Conservation (phyloP, 2,888 invertebrate genomes). For the Platycheirus rosarum region DNA sequence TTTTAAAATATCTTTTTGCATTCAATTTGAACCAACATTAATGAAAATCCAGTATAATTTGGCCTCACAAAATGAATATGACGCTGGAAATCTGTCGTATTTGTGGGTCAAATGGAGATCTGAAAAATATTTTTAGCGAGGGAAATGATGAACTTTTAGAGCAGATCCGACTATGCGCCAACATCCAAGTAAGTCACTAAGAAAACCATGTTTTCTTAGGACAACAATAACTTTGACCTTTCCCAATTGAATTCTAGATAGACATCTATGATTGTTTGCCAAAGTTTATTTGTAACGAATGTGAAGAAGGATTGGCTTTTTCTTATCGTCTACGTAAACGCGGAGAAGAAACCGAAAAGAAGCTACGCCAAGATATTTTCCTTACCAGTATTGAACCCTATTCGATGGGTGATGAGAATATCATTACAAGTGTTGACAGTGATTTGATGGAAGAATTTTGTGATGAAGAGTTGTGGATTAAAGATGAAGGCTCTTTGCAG, state of each 20-base stretch:
- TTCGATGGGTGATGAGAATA: background rate
- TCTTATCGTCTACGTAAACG: slow-evolving; percentile 75
- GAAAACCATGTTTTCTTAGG: background rate
- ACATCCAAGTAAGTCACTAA: slow-evolving; percentile 69
- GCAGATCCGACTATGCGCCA: slow-evolving; percentile 75
- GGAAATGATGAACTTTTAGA: slow-evolving; percentile 73
- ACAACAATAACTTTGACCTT: background rate
- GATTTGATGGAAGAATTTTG: slow-evolving; percentile 9
- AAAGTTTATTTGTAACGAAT: slow-evolving; percentile 75
- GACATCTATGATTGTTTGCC: slow-evolving; percentile 71
- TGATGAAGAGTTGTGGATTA: slow-evolving; percentile 36
- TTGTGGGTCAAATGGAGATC: slow-evolving; percentile 72
- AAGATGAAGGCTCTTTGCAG: background rate
- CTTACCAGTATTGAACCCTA: background rate
- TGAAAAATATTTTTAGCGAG: slow-evolving; percentile 71
- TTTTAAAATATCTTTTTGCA: too few relatives aligned
- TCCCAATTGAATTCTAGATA: slow-evolving; percentile 54
- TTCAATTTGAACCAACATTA: too few relatives aligned
- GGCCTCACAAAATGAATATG: slow-evolving; percentile 14
- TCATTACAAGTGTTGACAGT: background rate
- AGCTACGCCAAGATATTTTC: slow-evolving; percentile 58
- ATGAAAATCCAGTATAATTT: background rate
- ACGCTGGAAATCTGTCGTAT: slow-evolving; percentile 74
- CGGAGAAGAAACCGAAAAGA: slow-evolving; percentile 75
- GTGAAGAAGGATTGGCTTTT: slow-evolving; percentile 74